Conservation (phyloP, 2,888 invertebrate genomes). For the Frankliniella fusca region DNA sequence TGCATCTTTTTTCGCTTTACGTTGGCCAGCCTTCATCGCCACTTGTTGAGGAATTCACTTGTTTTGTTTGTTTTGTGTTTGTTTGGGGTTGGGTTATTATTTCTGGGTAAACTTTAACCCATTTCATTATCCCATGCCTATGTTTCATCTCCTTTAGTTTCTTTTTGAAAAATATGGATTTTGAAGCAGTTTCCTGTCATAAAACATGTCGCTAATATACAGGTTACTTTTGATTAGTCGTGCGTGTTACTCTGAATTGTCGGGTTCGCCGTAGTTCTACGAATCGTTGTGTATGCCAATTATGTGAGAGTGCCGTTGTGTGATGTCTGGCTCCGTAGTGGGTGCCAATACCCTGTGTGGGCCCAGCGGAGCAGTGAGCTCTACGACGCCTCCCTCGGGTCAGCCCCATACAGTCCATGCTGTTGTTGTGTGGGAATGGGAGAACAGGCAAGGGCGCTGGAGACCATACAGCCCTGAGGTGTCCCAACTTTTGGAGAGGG, state of each 20-base stretch:
- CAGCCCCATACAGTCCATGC: conserved; percentile 51
- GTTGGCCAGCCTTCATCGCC: neutral
- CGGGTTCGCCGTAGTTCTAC: too few relatives aligned
- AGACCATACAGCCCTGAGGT: conserved; percentile 82
- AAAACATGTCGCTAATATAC: too few relatives aligned
- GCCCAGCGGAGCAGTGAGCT: neutral
- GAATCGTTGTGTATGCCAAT: neutral
- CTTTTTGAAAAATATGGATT: too few relatives aligned
- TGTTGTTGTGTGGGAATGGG: conserved; percentile 79
- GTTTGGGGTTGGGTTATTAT: neutral
- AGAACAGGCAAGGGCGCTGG: conserved; percentile 68
- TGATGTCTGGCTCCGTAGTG: neutral
- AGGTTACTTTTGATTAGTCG: too few relatives aligned
- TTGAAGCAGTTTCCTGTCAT: too few relatives aligned
- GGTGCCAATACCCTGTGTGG: neutral
- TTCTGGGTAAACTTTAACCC: neutral
- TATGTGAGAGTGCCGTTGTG: neutral
- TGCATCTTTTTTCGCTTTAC: neutral
- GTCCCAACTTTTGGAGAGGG: conserved; percentile 77
- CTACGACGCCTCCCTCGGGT: neutral
- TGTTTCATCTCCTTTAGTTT: neutral
- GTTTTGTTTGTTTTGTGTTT: conserved; percentile 23
- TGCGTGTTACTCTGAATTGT: too few relatives aligned
- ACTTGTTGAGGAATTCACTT: conserved; percentile 20
- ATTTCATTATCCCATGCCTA: too few relatives aligned